These are phyloP conservation scores for Phragmatobia fuliginosa DNA, from an alignment of 2,888 invertebrate species.

Conservation along the genomic window DNA sequence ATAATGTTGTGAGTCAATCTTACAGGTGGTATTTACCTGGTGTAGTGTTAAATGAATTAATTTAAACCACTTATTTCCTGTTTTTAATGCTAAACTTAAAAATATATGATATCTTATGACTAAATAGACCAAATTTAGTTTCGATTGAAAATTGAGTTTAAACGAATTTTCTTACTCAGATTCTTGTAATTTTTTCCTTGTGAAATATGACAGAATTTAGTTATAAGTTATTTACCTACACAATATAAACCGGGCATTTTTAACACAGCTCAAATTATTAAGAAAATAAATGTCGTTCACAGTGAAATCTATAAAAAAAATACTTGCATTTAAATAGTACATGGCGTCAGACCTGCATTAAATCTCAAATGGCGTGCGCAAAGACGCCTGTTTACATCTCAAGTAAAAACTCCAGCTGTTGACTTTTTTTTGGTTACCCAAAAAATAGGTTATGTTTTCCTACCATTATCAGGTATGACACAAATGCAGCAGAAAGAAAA, in stretches of 20 bases:
- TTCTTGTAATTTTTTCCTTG: neutral
- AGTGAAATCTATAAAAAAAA: neutral
- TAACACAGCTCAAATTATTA: neutral
- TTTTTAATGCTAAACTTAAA: neutral
- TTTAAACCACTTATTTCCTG: conserved; percentile 16
- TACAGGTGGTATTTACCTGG: conserved; percentile 22
- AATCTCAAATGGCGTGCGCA: conserved; percentile 36
- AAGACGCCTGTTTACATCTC: conserved; percentile 48
- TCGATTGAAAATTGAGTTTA: too few species aligned
- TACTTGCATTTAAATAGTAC: neutral
- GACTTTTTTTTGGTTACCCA: conserved; percentile 2
- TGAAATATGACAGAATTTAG: too few species aligned
- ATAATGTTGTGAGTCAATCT: conserved; percentile 12
- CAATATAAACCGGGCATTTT: neutral
- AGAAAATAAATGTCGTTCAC: neutral
- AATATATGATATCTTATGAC: neutral
- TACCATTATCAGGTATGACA: neutral
- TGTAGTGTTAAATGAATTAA: conserved; percentile 11
- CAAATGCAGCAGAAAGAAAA: neutral
- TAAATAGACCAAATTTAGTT: neutral
- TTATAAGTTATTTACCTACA: too few species aligned
- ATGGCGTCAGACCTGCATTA: conserved; percentile 23
- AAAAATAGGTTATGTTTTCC: neutral
- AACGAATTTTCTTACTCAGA: neutral
- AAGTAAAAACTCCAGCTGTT: conserved; percentile 39